Percentiles rank a stretch among this genome's conserved stretches.
These are phyloP conservation scores for Anthrax anthrax DNA, from an alignment of 2,888 invertebrate species.

Conservation along the genomic window DNA sequence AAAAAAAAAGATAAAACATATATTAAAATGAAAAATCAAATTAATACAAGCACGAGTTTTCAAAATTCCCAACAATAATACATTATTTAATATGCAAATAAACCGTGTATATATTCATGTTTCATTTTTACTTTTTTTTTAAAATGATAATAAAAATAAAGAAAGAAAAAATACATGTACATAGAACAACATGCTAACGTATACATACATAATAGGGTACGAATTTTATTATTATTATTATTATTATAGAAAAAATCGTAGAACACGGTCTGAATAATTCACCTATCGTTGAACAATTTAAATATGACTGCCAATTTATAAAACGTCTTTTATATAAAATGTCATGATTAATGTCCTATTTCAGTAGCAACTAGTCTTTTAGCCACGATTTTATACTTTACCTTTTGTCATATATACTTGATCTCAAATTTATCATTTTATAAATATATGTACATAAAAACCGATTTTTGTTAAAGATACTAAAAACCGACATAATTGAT, in stretches of 20 bases:
- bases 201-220: too few relatives aligned
- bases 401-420: background rate
- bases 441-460: background rate
- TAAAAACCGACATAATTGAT: background rate
- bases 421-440: background rate
- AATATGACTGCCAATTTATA: constrained; percentile 9
- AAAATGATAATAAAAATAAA: too few relatives aligned
- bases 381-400: background rate
- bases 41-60: too few relatives aligned
- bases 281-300: constrained; percentile 4
- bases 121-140: too few relatives aligned
- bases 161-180: too few relatives aligned
- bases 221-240: too few relatives aligned
- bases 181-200: too few relatives aligned
- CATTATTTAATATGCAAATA: too few relatives aligned
- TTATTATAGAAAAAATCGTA: background rate
- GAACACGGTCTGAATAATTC: background rate
- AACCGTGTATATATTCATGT: too few relatives aligned
- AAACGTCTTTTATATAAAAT: constrained; percentile 7
- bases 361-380: background rate
- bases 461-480: background rate
- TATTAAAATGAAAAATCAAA: too few relatives aligned
- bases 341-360: constrained; percentile 7
- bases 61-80: too few relatives aligned
- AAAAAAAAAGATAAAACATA: too few relatives aligned